These are phyloP conservation scores for Syndactyla subalaris DNA, from an alignment of 2,797 vertebrate species.

Conservation along the genomic window DNA sequence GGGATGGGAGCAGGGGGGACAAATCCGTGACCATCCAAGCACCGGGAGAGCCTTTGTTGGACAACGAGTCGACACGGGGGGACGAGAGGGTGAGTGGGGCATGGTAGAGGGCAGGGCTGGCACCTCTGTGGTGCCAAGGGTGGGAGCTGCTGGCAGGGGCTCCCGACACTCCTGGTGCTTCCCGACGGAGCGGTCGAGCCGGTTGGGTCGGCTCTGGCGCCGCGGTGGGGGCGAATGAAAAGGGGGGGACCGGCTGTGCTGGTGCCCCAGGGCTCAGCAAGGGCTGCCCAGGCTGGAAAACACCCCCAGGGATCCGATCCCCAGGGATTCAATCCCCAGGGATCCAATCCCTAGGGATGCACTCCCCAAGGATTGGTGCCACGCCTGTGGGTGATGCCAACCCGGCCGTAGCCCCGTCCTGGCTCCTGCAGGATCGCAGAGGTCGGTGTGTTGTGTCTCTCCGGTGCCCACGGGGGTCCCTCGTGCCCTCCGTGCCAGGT, in stretches of 20 bases:
- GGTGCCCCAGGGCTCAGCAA: not conserved
- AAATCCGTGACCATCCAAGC: conserved; percentile 92
- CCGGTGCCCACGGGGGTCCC: not conserved
- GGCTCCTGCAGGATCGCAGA: not conserved
- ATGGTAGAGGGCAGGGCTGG: fast-evolving
- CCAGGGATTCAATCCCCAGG: not conserved
- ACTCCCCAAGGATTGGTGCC: not conserved
- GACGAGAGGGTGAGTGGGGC: conserved; percentile 85
- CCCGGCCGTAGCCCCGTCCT: no score
- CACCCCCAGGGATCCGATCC: not conserved
- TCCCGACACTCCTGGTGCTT: not conserved
- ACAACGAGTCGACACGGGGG: conserved; percentile 88
- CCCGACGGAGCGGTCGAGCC: not conserved
- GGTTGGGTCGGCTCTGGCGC: not conserved
- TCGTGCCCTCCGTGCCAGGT: fast-evolving
- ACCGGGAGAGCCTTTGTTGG: conserved; percentile 87
- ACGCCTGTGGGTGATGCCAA: not conserved
- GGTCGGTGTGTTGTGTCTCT: not conserved
- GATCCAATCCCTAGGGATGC: not conserved
- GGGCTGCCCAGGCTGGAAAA: not conserved
- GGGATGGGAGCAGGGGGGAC: conserved; percentile 87
- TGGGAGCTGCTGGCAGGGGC: not conserved
- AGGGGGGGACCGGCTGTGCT: not conserved
- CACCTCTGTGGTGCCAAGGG: not conserved
- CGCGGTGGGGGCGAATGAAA: not conserved